phyloP scores from a whole-genome alignment of 2,888 invertebrate species.

The Meta bourneti region DNA sequence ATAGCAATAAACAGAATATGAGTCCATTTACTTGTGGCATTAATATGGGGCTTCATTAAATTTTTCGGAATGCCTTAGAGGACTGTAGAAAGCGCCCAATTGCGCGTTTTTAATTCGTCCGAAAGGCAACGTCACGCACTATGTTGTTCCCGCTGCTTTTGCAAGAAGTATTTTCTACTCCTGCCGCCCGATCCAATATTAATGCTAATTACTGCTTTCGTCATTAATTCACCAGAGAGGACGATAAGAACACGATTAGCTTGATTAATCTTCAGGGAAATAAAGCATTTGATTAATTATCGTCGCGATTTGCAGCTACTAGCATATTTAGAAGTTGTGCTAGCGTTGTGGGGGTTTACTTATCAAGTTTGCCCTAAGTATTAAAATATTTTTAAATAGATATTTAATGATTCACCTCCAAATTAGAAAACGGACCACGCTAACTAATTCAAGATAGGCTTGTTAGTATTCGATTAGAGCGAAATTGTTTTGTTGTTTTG shows the following conservation, averaged over 20 bases:
- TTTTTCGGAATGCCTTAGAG: too few relatives aligned
- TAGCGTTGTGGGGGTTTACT: not conserved
- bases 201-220: slow-evolving; percentile 27
- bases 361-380: not conserved
- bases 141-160: not conserved
- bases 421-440: not conserved
- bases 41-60: too few relatives aligned
- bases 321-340: not conserved
- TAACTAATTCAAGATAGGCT: not conserved
- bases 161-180: not conserved
- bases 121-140: not conserved
- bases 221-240: not conserved
- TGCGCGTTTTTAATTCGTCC: not conserved
- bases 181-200: slow-evolving; percentile 15
- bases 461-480: not conserved
- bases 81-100: not conserved
- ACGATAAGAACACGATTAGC: slow-evolving; percentile 20
- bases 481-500: not conserved
- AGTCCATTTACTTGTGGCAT: too few relatives aligned
- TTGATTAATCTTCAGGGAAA: slow-evolving; percentile 31
- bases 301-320: not conserved
- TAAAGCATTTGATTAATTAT: slow-evolving; percentile 28
- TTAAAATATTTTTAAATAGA: not conserved
- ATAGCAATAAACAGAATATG: too few relatives aligned
- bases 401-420: not conserved